phyloP scores from a whole-genome alignment of 2,888 invertebrate genomes.

The Ernsta delagoae region DNA sequence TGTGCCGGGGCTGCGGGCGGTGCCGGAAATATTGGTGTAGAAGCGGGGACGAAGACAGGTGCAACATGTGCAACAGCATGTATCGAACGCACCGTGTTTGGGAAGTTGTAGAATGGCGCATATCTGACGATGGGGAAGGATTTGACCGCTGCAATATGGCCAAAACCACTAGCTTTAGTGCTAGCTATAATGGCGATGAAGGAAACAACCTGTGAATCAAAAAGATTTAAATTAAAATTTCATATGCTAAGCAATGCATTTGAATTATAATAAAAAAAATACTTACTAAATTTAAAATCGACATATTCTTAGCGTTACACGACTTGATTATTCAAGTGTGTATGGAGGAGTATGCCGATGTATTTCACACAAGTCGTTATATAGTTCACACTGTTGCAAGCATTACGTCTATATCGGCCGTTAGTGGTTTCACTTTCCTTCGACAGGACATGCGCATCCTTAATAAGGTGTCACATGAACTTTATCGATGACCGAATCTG shows the following conservation, averaged over 20 bases:
- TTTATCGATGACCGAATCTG: constrained; percentile 69
- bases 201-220: constrained; percentile 63
- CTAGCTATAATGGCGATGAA: constrained; percentile 68
- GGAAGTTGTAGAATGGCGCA: constrained; percentile 79
- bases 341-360: constrained; percentile 69
- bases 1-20: no score
- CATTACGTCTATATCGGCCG: constrained; percentile 70
- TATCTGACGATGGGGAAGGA: constrained; percentile 73
- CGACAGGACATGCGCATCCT: constrained; percentile 73
- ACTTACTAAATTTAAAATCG: constrained; percentile 74
- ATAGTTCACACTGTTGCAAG: constrained; percentile 84
- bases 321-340: constrained; percentile 71
- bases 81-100: constrained; percentile 69
- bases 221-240: constrained; percentile 60
- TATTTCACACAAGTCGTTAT: constrained; percentile 74
- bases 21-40: no score
- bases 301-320: constrained; percentile 60
- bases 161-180: constrained; percentile 74
- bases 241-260: background rate
- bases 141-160: constrained; percentile 66
- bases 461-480: constrained; percentile 70
- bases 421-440: constrained; percentile 79
- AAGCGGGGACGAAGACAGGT: no score
- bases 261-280: background rate
- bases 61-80: constrained; percentile 60